Conservation (phyloP, 1,140 invertebrate genomes). For the Heliconius hewitsoni region DNA sequence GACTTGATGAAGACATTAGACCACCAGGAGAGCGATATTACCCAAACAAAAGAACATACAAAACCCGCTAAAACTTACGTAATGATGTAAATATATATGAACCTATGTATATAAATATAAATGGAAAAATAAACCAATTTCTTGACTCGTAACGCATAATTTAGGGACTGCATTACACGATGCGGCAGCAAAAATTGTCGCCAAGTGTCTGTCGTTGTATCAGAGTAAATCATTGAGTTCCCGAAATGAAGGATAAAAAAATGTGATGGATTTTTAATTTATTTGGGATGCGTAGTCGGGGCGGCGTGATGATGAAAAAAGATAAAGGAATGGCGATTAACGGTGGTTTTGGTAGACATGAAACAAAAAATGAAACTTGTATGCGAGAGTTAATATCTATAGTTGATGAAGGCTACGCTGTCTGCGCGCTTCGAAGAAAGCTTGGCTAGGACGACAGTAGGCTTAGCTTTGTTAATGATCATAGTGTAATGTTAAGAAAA, state of each 20-base stretch:
- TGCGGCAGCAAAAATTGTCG: slow-evolving; percentile 25
- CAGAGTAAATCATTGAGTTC: slow-evolving; percentile 40
- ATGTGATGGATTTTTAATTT: slow-evolving; percentile 72
- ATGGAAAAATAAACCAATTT: neutral
- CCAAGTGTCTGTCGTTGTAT: slow-evolving; percentile 36
- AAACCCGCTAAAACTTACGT: neutral
- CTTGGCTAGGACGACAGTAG: neutral
- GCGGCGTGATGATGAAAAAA: slow-evolving; percentile 49
- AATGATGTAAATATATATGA: neutral
- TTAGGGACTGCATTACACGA: slow-evolving; percentile 14
- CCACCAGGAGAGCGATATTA: slow-evolving; percentile 6
- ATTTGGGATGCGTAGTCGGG: slow-evolving; percentile 52
- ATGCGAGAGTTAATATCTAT: slow-evolving; percentile 26
- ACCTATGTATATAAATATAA: neutral
- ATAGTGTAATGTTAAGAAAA: neutral
- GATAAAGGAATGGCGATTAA: slow-evolving; percentile 47
- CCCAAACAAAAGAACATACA: neutral
- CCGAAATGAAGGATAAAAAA: slow-evolving; percentile 44
- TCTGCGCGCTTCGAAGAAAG: neutral
- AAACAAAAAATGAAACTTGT: slow-evolving; percentile 41
- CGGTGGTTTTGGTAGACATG: slow-evolving; percentile 41
- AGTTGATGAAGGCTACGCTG: slow-evolving; percentile 4
- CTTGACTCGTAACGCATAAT: neutral
- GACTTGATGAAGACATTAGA: slow-evolving; percentile 5
- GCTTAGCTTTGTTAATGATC: neutral